Percentiles rank a stretch among this genome's conserved stretches.
Evolutionary conservation across 2,113 vertebrate genomes (phyloP).

Genomic region (Megaleporinus macrocephalus): DNA sequence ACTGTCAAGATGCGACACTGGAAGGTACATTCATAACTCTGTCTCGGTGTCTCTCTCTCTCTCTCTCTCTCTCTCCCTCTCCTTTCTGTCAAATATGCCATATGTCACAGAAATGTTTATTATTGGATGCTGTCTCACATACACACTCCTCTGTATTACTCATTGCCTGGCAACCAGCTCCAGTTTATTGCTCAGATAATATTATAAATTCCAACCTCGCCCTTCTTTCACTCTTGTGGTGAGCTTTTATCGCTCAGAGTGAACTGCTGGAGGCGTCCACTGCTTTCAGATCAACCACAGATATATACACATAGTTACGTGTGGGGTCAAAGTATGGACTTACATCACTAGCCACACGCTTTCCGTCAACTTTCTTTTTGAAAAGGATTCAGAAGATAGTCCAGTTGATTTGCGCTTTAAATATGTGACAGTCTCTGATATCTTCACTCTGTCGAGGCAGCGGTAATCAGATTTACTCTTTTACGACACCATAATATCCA

Average conservation of each 20-base stretch:
- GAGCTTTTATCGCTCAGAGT: slow-evolving; percentile 4
- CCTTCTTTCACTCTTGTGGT: neutral
- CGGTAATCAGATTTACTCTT: neutral
- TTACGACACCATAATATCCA: neutral
- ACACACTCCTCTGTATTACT: neutral
- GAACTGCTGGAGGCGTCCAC: neutral
- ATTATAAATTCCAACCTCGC: slow-evolving; percentile 36
- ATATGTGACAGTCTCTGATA: neutral
- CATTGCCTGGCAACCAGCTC: slow-evolving; percentile 42
- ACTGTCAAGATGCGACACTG: slow-evolving; percentile 75
- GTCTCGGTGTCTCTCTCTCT: neutral
- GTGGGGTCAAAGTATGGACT: slow-evolving; percentile 15
- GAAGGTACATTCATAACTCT: slow-evolving; percentile 64
- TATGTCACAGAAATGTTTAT: slow-evolving; percentile 8
- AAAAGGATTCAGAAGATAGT: slow-evolving; percentile 1
- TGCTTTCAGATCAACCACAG: neutral
- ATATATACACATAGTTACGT: neutral
- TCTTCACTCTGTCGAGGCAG: neutral
- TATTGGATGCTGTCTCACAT: neutral
- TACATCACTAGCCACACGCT: neutral
- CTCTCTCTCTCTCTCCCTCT: neutral
- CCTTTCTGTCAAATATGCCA: neutral
- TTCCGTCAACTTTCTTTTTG: slow-evolving; percentile 1
- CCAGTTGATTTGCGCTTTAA: neutral
- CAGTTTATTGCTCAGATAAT: slow-evolving; percentile 26